Evolutionary conservation across 2,888 invertebrate species (phyloP).

Genomic region (Arge pagana): DNA sequence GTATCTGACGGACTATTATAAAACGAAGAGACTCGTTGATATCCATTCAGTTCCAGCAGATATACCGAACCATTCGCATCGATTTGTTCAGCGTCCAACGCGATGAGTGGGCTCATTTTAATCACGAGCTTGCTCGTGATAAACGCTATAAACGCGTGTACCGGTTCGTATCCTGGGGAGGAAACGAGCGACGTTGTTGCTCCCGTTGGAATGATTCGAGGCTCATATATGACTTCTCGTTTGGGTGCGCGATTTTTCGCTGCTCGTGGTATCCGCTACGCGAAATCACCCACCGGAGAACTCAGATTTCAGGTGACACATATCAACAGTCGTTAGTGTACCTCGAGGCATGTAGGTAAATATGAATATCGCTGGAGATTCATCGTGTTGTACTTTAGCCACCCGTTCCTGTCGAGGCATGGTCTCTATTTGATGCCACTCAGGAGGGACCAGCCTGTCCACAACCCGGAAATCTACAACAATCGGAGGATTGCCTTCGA

Average conservation of each 20-base stretch:
- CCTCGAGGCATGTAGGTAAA: no score
- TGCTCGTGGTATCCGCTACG: constrained; percentile 44
- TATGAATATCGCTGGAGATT: background rate
- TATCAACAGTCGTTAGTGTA: no score
- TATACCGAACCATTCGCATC: no score
- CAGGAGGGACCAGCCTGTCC: constrained; percentile 66
- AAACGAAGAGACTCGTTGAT: no score
- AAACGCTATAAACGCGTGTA: no score
- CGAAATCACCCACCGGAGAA: constrained; percentile 40
- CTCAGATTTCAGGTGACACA: constrained; percentile 40
- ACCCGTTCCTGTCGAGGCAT: constrained; percentile 60
- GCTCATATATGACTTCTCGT: constrained; percentile 37
- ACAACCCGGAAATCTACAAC: constrained; percentile 47
- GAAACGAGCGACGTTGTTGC: constrained; percentile 22
- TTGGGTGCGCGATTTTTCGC: constrained; percentile 39
- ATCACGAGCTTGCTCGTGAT: no score
- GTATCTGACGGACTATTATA: no score
- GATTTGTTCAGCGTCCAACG: no score
- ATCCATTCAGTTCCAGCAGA: no score
- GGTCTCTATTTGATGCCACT: constrained; percentile 63
- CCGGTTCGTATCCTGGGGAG: no score
- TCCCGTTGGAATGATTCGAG: constrained; percentile 38
- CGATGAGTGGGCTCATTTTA: no score
- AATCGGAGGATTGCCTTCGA: constrained; percentile 69
- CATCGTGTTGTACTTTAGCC: constrained; percentile 54